phyloP scores from a whole-genome alignment of 2,113 vertebrate genomes.

The Phrynosoma blainvillii region DNA sequence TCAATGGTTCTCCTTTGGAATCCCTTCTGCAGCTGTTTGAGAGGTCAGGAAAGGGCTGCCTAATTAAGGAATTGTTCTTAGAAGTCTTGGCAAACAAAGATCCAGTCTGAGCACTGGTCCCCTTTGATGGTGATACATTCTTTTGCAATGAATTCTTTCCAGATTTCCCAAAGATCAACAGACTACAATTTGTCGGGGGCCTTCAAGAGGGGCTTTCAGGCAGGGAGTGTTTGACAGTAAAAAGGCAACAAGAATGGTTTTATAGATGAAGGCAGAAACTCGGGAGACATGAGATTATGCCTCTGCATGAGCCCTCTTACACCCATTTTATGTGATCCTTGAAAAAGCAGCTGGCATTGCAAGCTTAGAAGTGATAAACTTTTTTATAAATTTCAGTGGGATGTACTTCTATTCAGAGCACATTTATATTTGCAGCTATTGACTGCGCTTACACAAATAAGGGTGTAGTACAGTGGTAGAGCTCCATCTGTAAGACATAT shows the following conservation, averaged over 20 bases:
- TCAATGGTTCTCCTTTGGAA: conserved; percentile 16
- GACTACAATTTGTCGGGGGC: conserved; percentile 28
- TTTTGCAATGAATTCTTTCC: conserved; percentile 42
- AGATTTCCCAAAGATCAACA: conserved; percentile 36
- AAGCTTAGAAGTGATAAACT: neutral
- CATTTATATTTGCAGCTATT: neutral
- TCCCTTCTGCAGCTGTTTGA: conserved; percentile 23
- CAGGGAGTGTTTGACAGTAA: neutral
- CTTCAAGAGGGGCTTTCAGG: conserved; percentile 6
- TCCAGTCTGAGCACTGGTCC: conserved; percentile 12
- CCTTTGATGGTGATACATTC: conserved; percentile 31
- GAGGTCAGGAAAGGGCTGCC: conserved; percentile 19
- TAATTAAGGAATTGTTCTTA: conserved; percentile 40
- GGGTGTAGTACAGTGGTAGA: too few relatives aligned
- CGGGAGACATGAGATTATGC: neutral
- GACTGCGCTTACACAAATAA: neutral
- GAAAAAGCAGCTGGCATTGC: neutral
- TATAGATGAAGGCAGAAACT: neutral
- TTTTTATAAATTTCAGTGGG: neutral
- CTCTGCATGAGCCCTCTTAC: neutral
- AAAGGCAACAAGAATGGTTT: neutral
- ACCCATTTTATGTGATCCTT: neutral
- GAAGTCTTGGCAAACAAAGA: conserved; percentile 39
- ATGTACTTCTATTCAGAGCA: neutral
- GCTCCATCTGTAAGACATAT: neutral